Evolutionary conservation across 2,113 vertebrate genomes (phyloP).

Genomic region (Callopanchax toddi): DNA sequence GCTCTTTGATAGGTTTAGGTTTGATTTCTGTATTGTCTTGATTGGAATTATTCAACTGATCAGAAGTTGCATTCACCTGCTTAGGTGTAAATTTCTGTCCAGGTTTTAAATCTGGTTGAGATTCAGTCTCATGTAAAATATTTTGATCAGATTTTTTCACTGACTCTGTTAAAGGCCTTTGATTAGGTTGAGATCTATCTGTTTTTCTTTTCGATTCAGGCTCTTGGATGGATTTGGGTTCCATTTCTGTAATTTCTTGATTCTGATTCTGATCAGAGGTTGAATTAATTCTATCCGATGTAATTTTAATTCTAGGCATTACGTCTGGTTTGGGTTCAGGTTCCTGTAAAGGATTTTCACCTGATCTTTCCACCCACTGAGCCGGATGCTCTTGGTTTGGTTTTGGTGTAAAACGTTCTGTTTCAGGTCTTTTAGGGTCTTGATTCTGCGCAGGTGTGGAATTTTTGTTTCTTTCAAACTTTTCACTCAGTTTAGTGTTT

Average conservation of each 20-base stretch:
- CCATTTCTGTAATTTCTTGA: background rate
- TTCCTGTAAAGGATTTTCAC: background rate
- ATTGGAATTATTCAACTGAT: background rate
- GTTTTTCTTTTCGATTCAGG: background rate
- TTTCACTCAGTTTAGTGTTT: conserved; percentile 24
- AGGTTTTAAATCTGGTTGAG: conserved; percentile 7
- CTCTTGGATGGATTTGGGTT: background rate
- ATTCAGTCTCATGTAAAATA: background rate
- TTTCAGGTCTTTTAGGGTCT: background rate
- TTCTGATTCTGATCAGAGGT: background rate
- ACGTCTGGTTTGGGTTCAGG: conserved; percentile 17
- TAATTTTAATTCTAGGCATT: conserved; percentile 11
- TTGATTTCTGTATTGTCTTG: background rate
- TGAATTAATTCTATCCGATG: background rate
- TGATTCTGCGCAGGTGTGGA: background rate
- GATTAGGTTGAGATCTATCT: background rate
- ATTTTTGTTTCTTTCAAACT: conserved; percentile 2
- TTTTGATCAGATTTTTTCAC: background rate
- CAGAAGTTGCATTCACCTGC: background rate
- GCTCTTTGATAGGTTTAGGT: background rate
- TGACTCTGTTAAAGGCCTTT: background rate
- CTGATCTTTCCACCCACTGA: background rate
- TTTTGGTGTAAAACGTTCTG: background rate
- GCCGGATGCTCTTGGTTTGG: conserved; percentile 1
- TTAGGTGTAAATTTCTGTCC: conserved; percentile 7